Evolutionary conservation across 53 echinoderm and acorn worm genomes (phyloP), one percentile per base, ranked within the genome.

Genomic region (Holothuria leucospilota): DNA sequence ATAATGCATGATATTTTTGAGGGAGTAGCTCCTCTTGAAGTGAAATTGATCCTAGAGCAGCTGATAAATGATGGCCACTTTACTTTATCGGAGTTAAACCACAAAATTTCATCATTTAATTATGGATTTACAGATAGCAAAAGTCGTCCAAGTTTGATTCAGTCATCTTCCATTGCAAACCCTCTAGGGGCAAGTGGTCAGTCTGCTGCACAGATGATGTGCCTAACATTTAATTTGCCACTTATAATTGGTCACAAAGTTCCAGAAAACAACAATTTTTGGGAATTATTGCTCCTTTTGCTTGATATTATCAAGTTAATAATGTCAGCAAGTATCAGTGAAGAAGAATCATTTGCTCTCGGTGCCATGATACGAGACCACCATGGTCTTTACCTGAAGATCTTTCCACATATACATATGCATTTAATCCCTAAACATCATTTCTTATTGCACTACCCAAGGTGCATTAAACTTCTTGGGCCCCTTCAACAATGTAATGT

Each of bases 161-260:
- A 64, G 77, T 59, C 60, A 49, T 53, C 70, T 39, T 69, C 79
- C 13, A 81, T 90, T 38, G 34, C 27, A 24, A 90, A 90, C 29
- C 91, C 84, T 42, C 83, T 84, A 61, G 83, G 83, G 4, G 21
- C 75, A 65, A 91, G 91, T 84, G 87, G 91, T 21, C 87, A 90
- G 63, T 82, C 52, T 68, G 93, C 93, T 86, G 59, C 90, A 49
- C 93, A 93, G 62, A 93, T 90, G 90, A 82, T 66, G 56, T 93
- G 93, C 69, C 82, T 86, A 25, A 21, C 75, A 69, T 69, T 81
- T 84, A 62, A 92, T 39, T 84, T 92, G 85, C 70, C 81, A 81
- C 72, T 87, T 41, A 83, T 92, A 11, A 71, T 92, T 63, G 85
- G 88, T 69, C 79, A 88, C 60, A 85, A 80, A 71, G 86, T 89